These are phyloP conservation scores for Drosophila pseudoobscura DNA, from an alignment of 1,140 invertebrate genomes.

Conservation along the genomic window DNA sequence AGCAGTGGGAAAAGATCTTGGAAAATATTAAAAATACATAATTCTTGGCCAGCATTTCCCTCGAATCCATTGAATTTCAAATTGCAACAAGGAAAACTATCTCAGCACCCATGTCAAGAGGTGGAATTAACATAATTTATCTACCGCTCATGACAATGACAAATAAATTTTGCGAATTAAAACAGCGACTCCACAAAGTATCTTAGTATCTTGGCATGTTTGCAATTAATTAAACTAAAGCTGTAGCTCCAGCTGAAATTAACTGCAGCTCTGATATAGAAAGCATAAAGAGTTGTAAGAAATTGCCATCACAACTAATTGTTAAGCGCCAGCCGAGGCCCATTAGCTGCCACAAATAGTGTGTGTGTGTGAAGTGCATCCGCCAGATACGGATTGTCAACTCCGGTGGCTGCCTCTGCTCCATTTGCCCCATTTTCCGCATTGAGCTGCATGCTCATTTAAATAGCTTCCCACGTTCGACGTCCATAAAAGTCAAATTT, in stretches of 20 bases:
- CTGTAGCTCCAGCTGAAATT: conserved; percentile 11
- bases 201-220: conserved; percentile 24
- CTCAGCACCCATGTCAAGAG: conserved; percentile 68
- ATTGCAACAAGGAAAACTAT: conserved; percentile 53
- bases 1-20: background rate
- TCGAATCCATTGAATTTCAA: conserved; percentile 58
- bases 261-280: conserved; percentile 1
- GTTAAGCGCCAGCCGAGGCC: conserved; percentile 65
- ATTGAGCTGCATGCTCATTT: conserved; percentile 40
- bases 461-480: conserved; percentile 75
- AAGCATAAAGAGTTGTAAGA: conserved; percentile 45
- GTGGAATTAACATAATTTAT: conserved; percentile 71
- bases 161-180: conserved; percentile 74
- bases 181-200: conserved; percentile 61
- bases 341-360: conserved; percentile 59
- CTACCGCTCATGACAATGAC: conserved; percentile 67
- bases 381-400: conserved; percentile 54
- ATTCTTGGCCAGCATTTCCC: conserved; percentile 8
- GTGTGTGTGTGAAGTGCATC: conserved; percentile 49
- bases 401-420: conserved; percentile 26
- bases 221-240: conserved; percentile 69
- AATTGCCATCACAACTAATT: conserved; percentile 69
- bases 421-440: conserved; percentile 41
- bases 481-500: background rate
- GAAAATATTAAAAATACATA: conserved; percentile 25